Base-by-base conservation (phyloP, 92 coral and sea anemone genomes). In the Porites rus region DNA sequence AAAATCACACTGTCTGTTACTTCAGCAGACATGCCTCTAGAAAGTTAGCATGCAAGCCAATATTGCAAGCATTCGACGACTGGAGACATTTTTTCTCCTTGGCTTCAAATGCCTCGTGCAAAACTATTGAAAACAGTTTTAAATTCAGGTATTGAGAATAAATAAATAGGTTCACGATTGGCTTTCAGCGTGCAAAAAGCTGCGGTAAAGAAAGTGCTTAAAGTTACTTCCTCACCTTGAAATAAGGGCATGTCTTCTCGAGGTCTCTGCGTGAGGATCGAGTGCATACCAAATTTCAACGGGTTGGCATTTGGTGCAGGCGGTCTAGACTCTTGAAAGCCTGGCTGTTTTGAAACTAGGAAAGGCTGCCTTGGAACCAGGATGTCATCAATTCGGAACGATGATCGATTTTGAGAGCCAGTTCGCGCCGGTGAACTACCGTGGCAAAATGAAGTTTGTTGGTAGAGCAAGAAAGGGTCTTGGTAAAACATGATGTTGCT, bases 281-380 rank as follows among this genome's bases (percentile, higher is more conserved):
- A 87, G 53, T 93, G 98, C 92, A 94, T 93, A 59, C 96, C 95
- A 79, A 94, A 94, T 72, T 94, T 94, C 75, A 90, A 88, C n/a
- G 98, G 86, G 79, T 85, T 93, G 11, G 88, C 61, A 78, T 85
- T 87, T 70, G 88, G 79, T 61, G 79, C 63, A 14, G 93, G 76
- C 10, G 93, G 75, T 69, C 87, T 87, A 17, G 69, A 87, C 77
- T 87, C 91, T 69, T 87, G 91, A 65, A 91, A 87, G 61, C 91
- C 74, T 17, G 93, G 86, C 81, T 86, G 91, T 72, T 91, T 91
- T 20, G 91, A 71, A 46, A 75, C 93, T 28, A 87, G 90, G 84
- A 85, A 94, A 75, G 82, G 95, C 78, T 81, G 96, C 10, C 80
- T 88, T 82, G 69, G 77, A 43, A 87, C 90, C 80, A 52, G 84